Conservation (phyloP, 2,888 invertebrate genomes). For the Caenorhabditis drosophilae region DNA sequence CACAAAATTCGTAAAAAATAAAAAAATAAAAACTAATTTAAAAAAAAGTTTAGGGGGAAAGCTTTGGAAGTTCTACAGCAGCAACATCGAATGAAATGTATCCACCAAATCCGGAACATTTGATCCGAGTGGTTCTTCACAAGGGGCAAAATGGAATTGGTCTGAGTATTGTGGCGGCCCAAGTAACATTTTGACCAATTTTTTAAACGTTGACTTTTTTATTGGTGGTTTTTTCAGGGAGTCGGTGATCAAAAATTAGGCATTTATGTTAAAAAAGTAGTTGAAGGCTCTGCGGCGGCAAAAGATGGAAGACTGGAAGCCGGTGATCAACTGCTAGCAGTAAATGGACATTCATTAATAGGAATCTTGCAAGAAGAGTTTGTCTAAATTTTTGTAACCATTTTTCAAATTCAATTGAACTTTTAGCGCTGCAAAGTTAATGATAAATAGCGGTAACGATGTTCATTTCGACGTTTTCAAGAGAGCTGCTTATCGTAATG, state of each 20-base stretch:
- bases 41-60: slow-evolving; percentile 32
- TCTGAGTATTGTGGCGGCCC: slow-evolving; percentile 95
- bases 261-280: slow-evolving; percentile 98
- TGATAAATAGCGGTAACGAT: slow-evolving; percentile 89
- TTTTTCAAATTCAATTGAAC: no score
- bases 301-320: slow-evolving; percentile 89
- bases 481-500: slow-evolving; percentile 95
- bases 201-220: slow-evolving; percentile 44
- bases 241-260: slow-evolving; percentile 84
- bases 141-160: slow-evolving; percentile 96
- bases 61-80: slow-evolving; percentile 35
- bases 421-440: slow-evolving; percentile 87
- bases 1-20: slow-evolving; percentile 39
- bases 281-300: slow-evolving; percentile 77
- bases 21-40: neutral
- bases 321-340: slow-evolving; percentile 93
- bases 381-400: slow-evolving; percentile 58
- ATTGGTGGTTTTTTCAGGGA: slow-evolving; percentile 75
- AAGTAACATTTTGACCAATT: slow-evolving; percentile 73
- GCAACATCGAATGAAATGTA: neutral
- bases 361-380: slow-evolving; percentile 79
- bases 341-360: slow-evolving; percentile 92
- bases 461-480: slow-evolving; percentile 95
- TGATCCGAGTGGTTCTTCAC: slow-evolving; percentile 70
- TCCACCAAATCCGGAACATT: neutral